Conservation (phyloP, 2,888 invertebrate species). For the Mythimna ferrago region DNA sequence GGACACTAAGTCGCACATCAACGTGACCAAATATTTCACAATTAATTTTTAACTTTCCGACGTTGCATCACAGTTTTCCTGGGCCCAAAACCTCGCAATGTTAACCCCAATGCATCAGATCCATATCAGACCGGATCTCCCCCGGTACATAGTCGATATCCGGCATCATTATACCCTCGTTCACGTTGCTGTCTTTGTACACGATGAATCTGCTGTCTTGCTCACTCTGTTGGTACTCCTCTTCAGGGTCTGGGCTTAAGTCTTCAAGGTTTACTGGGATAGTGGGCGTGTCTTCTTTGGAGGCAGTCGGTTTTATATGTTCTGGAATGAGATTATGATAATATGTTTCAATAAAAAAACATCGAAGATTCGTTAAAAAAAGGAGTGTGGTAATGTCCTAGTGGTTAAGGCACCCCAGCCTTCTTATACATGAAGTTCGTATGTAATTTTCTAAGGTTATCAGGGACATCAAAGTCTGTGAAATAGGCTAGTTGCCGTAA, state of each 20-base stretch:
- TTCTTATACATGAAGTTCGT: no score
- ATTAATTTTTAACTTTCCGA: no score
- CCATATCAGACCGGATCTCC: constrained; percentile 42
- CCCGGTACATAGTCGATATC: constrained; percentile 52
- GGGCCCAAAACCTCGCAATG: neutral
- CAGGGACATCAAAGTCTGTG: no score
- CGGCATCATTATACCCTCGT: constrained; percentile 46
- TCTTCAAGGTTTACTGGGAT: neutral
- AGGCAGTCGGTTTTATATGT: no score
- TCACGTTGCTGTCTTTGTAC: constrained; percentile 41
- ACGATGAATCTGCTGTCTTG: constrained; percentile 39
- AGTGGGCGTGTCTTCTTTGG: neutral
- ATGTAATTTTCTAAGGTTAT: no score
- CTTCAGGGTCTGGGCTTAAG: constrained; percentile 14
- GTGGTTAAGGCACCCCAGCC: no score
- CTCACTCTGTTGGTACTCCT: constrained; percentile 41
- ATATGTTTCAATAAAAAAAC: neutral
- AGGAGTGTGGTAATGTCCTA: no score
- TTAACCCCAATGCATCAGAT: constrained; percentile 11
- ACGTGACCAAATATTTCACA: no score
- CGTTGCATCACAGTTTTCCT: no score
- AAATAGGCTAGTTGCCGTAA: no score
- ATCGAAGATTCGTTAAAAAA: no score
- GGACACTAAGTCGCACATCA: no score
- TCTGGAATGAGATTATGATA: constrained; percentile 4